Base-by-base conservation (phyloP, 2,113 vertebrate genomes). In the Notechis scutatus region DNA sequence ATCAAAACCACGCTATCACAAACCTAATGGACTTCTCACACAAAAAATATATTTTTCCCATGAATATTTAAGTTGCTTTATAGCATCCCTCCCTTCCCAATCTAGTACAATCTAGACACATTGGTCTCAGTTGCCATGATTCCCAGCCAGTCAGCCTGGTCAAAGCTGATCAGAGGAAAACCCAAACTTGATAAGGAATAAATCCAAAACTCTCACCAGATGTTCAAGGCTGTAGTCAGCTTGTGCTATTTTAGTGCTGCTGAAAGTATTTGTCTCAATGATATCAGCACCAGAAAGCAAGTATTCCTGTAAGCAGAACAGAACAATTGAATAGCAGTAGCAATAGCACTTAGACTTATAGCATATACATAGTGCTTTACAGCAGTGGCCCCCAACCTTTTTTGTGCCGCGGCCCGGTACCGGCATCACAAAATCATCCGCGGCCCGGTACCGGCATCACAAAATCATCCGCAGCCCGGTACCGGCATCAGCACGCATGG, bases 241-340 rank as follows among this genome's bases (percentile, higher is more conserved):
- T 96, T 99, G 99, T 86, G 99, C 99, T 14, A 99, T 93, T 47
- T 97, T 97, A 0, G 99, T 99, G 96, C 99, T 98, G 96, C 99
- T 99, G 88, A 99, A 99, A 2, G 99, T 99, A 96, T 99, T 99
- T 2, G 99, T 99, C 97, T 99, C 99, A 39, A 99, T 98, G 91
- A 99, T 99, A 95, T 99, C 99, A 15, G 99, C 98, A 0, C 99
- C 99, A 23, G 99, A 98, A 91, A 98, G 95, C 93, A 99, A 97
- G 95, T 99, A 99, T 3, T 99, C 98, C 99, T 99, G 88, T 1
- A 97, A 95, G n/a, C 86, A 93, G 9, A 93, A 64, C 88, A 0
- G 11, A 34, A 42, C n/a, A 88, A 29, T 1, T 90, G n/a, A 69
- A 11, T 26, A 61, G 8, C 59, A 26, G 0, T 29, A 34, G 55